These are phyloP conservation scores for Podarcis raffonei DNA, from an alignment of 2,113 vertebrate genomes.

Conservation along the genomic window DNA sequence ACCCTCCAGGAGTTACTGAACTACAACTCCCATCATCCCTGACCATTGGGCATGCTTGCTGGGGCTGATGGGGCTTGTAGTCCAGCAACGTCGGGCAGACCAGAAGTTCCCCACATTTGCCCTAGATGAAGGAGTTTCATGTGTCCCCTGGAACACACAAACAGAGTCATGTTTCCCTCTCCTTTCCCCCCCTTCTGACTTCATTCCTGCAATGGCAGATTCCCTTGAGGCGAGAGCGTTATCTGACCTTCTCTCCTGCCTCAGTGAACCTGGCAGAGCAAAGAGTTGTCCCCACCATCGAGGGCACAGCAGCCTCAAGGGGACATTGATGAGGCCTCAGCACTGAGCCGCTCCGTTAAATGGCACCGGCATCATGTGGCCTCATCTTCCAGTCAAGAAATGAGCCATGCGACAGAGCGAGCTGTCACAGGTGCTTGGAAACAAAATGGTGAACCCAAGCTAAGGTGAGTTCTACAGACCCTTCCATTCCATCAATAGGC, in stretches of 20 bases:
- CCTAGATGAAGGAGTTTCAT: not conserved
- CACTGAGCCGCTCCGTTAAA: not conserved
- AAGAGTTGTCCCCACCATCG: conserved; percentile 38
- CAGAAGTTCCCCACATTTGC: too few species aligned
- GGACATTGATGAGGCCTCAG: not conserved
- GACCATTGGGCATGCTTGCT: too few species aligned
- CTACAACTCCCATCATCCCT: too few species aligned
- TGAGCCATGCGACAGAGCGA: not conserved
- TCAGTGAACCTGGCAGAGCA: conserved; percentile 42
- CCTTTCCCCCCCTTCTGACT: not conserved
- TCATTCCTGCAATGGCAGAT: conserved; percentile 57
- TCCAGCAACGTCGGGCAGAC: too few species aligned
- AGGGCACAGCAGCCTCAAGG: not conserved
- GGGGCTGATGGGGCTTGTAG: too few species aligned
- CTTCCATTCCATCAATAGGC: not conserved
- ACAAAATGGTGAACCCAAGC: not conserved
- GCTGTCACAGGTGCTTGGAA: not conserved
- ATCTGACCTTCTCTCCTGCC: conserved; percentile 66
- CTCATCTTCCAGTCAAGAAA: not conserved
- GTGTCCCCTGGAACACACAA: not conserved
- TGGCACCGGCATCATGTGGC: not conserved
- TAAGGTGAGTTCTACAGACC: not conserved
- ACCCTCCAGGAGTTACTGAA: too few species aligned
- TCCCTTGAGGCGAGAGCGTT: conserved; percentile 61
- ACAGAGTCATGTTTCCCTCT: not conserved